A percentile compares a stretch with the other conserved stretches of the same genome.
phyloP scores from a whole-genome alignment of 1,140 invertebrate species.

The Brachionus manjavacas region DNA sequence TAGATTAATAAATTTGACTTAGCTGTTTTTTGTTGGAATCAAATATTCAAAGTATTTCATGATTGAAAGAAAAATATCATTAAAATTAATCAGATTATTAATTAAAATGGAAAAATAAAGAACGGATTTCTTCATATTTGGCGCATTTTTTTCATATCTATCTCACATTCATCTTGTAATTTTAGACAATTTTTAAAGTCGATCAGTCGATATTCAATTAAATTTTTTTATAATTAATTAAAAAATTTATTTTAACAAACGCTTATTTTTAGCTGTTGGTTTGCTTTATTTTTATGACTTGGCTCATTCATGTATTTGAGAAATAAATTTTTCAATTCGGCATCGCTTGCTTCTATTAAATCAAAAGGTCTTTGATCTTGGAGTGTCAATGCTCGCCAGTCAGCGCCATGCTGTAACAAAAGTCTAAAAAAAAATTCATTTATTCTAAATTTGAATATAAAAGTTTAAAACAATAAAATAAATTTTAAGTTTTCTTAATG shows the following conservation, averaged over 20 bases:
- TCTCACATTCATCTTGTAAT: not conserved
- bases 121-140: not conserved
- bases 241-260: not conserved
- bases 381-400: not conserved
- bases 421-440: not conserved
- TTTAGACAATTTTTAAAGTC: not conserved
- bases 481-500: not conserved
- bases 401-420: constrained; percentile 16
- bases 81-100: constrained; percentile 33
- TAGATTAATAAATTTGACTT: not conserved
- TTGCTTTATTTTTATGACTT: not conserved
- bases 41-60: not conserved
- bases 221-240: not conserved
- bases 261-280: not conserved
- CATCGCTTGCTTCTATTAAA: not conserved
- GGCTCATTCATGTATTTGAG: not conserved
- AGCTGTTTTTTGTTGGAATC: not conserved
- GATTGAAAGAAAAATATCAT: not conserved
- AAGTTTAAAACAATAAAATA: not conserved
- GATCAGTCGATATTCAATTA: not conserved
- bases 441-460: not conserved
- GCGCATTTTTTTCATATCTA: not conserved
- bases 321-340: not conserved
- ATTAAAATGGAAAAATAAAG: not conserved
- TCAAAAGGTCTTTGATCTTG: constrained; percentile 10